Evolutionary conservation across 2,113 vertebrate species (phyloP).

Genomic region (Pseudolaguvia tuberculata): DNA sequence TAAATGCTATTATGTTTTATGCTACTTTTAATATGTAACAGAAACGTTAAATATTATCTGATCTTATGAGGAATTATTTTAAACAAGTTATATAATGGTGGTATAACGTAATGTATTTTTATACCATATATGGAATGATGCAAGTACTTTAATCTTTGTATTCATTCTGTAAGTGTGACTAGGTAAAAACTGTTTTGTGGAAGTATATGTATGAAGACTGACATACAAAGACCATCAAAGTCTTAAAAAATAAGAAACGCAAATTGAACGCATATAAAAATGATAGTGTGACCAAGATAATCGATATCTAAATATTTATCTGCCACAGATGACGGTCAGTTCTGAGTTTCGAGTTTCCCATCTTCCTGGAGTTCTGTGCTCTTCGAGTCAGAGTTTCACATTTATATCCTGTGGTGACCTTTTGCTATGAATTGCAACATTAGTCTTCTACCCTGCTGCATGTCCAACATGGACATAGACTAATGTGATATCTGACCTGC

Average conservation of each 20-base stretch:
- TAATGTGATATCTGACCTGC: slow-evolving; percentile 72
- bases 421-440: slow-evolving; percentile 66
- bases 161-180: background rate
- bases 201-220: slow-evolving; percentile 8
- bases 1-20: too few relatives aligned
- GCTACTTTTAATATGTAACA: background rate
- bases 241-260: slow-evolving; percentile 52
- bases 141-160: background rate
- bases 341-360: slow-evolving; percentile 30
- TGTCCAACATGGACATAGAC: slow-evolving; percentile 67
- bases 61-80: slow-evolving; percentile 6
- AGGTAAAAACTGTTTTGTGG: background rate
- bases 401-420: slow-evolving; percentile 72
- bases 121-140: too few relatives aligned
- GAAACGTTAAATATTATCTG: slow-evolving; percentile 50
- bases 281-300: slow-evolving; percentile 54
- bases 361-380: slow-evolving; percentile 50
- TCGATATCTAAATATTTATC: slow-evolving; percentile 50
- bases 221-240: slow-evolving; percentile 52
- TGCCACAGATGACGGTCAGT: slow-evolving; percentile 36
- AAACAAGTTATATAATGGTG: background rate
- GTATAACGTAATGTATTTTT: background rate
- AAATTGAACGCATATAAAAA: too few relatives aligned
- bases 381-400: slow-evolving; percentile 67
- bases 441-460: slow-evolving; percentile 66